Evolutionary conservation across 2,888 invertebrate genomes (phyloP), one percentile per base, ranked within the genome.

Genomic region (Epinotia nisella): DNA sequence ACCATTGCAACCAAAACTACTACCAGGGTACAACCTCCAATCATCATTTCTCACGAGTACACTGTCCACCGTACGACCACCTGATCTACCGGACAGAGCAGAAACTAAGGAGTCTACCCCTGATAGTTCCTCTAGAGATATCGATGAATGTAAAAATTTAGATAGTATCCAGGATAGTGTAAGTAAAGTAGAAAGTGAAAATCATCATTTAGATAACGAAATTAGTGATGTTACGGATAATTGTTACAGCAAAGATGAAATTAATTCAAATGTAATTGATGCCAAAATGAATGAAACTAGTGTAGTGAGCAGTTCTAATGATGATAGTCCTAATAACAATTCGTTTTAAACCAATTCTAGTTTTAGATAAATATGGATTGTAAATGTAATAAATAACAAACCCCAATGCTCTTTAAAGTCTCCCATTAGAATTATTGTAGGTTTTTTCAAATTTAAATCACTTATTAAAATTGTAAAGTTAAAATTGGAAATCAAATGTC

Each of bases 1-100:
- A 82, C 96, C 96, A 74, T 88, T 96, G 72, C 96, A 96, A 94
- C 96, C 96, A 75, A 95, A 95, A 82, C 90, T 96, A 77, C 90
- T 96, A 79, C 95, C 95, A 59, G 94, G 93, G 45, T 94, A 94
- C 85, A 93, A 94, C 82, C 87, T 92, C 0, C 93, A 94, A 75
- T 87, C 93, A 15, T 90, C 92, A 72, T 93, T 89, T 81, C 83
- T 92, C 51, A 90, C 94, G 75, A 95, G 92, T 79, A 94, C 94
- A 74, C 85, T 94, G 0, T 94, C 94, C 1, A 93, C 93, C 35
- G 93, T 93, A 19, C 79, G 93, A 81, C 91, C 93, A 75, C 94
- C 91, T 74, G 93, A 90, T 74, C 75, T 90, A 75, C 78, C 78
- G 24, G 81, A 80, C 7, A 80, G 74, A 69, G 85, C 81, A 24